Evolutionary conservation across 2,888 invertebrate species (phyloP).

Genomic region (Spodoptera exigua): DNA sequence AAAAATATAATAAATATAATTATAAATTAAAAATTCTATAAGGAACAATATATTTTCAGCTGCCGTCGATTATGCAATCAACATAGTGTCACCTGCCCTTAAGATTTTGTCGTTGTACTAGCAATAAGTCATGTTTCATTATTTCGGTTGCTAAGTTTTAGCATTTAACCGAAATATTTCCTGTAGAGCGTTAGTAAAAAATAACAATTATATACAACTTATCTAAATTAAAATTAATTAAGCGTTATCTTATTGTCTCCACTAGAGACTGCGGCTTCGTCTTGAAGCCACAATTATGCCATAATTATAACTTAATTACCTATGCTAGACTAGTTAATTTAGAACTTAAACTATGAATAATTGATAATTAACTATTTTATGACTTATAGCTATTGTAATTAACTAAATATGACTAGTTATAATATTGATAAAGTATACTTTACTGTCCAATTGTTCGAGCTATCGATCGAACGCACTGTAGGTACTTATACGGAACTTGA

Average conservation of each 20-base stretch:
- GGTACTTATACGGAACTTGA: too few species aligned
- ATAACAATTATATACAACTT: conserved; percentile 42
- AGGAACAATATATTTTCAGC: conserved; percentile 41
- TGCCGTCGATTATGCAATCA: conserved; percentile 70
- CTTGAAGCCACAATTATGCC: conserved; percentile 30
- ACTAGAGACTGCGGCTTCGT: conserved; percentile 45
- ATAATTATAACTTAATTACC: conserved; percentile 43
- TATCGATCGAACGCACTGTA: not conserved
- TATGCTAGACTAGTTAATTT: conserved; percentile 50
- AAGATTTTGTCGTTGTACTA: conserved; percentile 50
- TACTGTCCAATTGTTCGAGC: not conserved
- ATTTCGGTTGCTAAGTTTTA: conserved; percentile 30
- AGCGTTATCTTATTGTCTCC: conserved; percentile 48
- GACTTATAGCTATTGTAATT: conserved; percentile 54
- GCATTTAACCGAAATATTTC: conserved; percentile 36
- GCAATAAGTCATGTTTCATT: conserved; percentile 11
- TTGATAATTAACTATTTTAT: conserved; percentile 43
- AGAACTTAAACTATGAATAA: conserved; percentile 48
- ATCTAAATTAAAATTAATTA: conserved; percentile 54
- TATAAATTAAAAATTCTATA: conserved; percentile 38
- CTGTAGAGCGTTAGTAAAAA: conserved; percentile 40
- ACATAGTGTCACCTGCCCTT: conserved; percentile 75
- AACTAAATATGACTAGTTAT: conserved; percentile 38
- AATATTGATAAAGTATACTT: conserved; percentile 20
- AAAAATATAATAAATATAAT: conserved; percentile 57